A percentile compares a stretch with the other conserved stretches of the same genome.
Conservation (phyloP, 2,113 vertebrate species). For the Andinoacara biseriatus region DNA sequence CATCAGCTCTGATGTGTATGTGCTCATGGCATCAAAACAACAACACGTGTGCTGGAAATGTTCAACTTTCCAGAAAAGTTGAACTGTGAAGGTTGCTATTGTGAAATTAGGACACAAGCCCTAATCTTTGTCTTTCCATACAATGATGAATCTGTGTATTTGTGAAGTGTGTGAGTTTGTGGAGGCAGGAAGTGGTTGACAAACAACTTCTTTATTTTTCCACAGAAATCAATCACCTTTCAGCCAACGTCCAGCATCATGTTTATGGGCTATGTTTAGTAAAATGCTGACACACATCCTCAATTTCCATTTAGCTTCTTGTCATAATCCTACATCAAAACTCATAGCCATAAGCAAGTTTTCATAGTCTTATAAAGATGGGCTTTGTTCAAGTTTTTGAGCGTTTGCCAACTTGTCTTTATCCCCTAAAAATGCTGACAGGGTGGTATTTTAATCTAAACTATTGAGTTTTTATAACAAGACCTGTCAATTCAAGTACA, state of each 20-base stretch:
- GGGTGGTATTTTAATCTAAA: constrained; percentile 16
- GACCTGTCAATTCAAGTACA: constrained; percentile 4
- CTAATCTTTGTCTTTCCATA: constrained; percentile 24
- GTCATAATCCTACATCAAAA: constrained; percentile 23
- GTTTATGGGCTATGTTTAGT: constrained; percentile 5
- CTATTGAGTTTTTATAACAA: not conserved
- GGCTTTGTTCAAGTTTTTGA: not conserved
- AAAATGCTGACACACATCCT: constrained; percentile 23
- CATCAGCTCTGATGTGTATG: constrained; percentile 4
- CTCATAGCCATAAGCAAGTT: not conserved
- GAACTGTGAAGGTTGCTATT: constrained; percentile 30
- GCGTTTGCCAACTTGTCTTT: not conserved
- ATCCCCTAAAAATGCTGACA: constrained; percentile 29
- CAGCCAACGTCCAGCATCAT: constrained; percentile 39
- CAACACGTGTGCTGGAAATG: not conserved
- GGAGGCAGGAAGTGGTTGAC: not conserved
- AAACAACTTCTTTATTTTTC: constrained; percentile 50
- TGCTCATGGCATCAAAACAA: constrained; percentile 1
- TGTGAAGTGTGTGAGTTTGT: constrained; percentile 16
- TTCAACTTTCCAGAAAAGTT: constrained; percentile 11
- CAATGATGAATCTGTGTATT: constrained; percentile 11
- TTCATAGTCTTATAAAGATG: not conserved
- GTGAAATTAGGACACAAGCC: constrained; percentile 44
- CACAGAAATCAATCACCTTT: constrained; percentile 15
- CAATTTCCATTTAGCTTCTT: constrained; percentile 8